A percentile compares a stretch with the other conserved stretches of the same genome.
These are phyloP conservation scores for Malurus splendens DNA, from an alignment of 2,797 vertebrate species.

Conservation along the genomic window DNA sequence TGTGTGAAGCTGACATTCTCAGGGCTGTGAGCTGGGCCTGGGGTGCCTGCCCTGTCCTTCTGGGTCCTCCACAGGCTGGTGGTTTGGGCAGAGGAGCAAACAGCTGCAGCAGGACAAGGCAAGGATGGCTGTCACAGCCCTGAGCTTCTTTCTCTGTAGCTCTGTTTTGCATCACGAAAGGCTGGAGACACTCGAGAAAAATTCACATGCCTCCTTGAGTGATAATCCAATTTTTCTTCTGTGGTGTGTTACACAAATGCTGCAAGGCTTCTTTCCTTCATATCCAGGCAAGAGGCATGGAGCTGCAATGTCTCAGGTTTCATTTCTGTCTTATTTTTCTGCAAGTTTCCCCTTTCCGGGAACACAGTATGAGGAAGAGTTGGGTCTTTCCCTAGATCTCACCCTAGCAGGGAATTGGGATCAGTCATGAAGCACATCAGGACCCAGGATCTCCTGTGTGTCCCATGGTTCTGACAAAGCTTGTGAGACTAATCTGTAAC, in stretches of 20 bases:
- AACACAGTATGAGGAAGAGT: not conserved
- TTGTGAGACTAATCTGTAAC: not conserved
- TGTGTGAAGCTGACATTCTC: not conserved
- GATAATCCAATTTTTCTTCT: not conserved
- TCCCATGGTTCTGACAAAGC: not conserved
- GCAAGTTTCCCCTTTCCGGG: not conserved
- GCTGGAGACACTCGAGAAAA: not conserved
- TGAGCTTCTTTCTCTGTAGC: not conserved
- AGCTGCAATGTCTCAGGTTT: not conserved
- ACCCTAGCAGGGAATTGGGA: fast-evolving
- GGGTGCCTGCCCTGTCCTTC: not conserved
- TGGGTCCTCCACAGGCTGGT: not conserved
- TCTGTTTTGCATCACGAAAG: not conserved
- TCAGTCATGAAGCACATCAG: not conserved
- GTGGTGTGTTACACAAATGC: not conserved
- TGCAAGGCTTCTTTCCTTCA: not conserved
- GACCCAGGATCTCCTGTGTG: not conserved
- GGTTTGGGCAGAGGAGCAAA: not conserved
- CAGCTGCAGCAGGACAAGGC: not conserved
- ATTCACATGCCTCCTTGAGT: not conserved
- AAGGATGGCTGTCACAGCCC: not conserved
- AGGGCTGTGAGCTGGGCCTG: not conserved
- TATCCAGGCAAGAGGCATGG: not conserved
- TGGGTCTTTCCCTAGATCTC: not conserved
- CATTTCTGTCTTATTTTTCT: not conserved